These are phyloP conservation scores for Threskiornis aethiopicus DNA, from an alignment of 2,797 vertebrate species.

Conservation along the genomic window DNA sequence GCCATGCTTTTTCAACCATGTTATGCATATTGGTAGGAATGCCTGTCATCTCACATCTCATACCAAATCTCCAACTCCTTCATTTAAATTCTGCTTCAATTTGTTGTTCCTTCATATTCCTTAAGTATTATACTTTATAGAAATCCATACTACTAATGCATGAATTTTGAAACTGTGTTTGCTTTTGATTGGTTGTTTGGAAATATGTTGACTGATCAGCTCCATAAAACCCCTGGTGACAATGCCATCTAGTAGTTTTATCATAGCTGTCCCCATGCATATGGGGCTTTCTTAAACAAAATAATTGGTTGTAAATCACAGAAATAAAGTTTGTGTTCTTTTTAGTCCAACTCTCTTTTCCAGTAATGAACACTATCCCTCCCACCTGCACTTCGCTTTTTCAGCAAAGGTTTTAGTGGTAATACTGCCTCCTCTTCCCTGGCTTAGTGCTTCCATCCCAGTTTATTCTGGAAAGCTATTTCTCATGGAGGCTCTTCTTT, in stretches of 20 bases:
- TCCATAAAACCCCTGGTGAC: neutral
- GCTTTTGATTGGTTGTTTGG: neutral
- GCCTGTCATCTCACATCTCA: conserved; percentile 40
- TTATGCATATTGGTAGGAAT: conserved; percentile 12
- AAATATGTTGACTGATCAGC: neutral
- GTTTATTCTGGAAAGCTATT: neutral
- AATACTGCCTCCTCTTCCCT: neutral
- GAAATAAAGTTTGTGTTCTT: neutral
- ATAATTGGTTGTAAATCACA: neutral
- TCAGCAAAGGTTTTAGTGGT: neutral
- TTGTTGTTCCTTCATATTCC: neutral
- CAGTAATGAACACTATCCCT: neutral
- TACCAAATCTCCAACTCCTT: neutral
- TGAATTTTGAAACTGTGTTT: neutral
- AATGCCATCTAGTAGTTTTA: neutral
- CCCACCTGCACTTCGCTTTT: neutral
- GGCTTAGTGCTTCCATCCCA: neutral
- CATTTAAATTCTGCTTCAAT: conserved; percentile 4
- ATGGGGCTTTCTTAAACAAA: neutral
- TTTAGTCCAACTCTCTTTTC: neutral
- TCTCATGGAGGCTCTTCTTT: neutral
- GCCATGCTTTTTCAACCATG: neutral
- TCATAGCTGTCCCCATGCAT: neutral
- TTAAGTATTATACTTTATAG: neutral
- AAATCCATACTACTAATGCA: neutral